Percentiles rank a stretch among this genome's conserved stretches.
phyloP scores from a whole-genome alignment of 1,140 invertebrate genomes.

The Caligus rogercresseyi region DNA sequence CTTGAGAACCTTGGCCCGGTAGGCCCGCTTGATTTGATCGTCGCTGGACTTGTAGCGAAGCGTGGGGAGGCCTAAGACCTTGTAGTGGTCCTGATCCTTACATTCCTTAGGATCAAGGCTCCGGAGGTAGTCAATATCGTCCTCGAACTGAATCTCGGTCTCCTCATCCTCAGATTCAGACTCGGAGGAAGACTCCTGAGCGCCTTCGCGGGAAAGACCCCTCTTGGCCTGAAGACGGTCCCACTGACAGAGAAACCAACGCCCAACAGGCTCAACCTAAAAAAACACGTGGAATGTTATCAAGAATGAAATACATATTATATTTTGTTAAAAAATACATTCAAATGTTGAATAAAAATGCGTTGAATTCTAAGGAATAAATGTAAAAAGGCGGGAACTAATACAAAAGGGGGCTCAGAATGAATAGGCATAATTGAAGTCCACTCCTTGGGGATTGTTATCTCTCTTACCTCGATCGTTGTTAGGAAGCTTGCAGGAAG shows the following conservation, averaged over 20 bases:
- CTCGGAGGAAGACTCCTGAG: background rate
- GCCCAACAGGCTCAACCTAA: conserved; percentile 7
- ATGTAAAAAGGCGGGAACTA: too few species aligned
- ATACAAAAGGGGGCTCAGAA: background rate
- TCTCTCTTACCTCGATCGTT: background rate
- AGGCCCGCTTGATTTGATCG: conserved; percentile 79
- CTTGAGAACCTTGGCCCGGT: conserved; percentile 56
- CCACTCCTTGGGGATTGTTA: too few species aligned
- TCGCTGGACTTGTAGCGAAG: conserved; percentile 61
- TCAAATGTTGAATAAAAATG: too few species aligned
- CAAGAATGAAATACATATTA: too few species aligned
- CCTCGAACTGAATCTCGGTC: conserved; percentile 35
- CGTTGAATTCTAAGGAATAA: too few species aligned
- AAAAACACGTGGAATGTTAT: background rate
- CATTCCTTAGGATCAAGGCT: conserved; percentile 65
- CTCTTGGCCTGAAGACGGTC: conserved; percentile 7
- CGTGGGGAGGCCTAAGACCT: conserved; percentile 67
- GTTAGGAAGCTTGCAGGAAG: background rate
- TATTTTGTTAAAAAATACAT: too few species aligned
- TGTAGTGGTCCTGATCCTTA: conserved; percentile 83
- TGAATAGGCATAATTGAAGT: too few species aligned
- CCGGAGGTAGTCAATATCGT: conserved; percentile 63
- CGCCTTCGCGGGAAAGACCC: background rate
- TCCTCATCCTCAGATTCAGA: conserved; percentile 23
- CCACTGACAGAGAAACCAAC: conserved; percentile 18